Conservation (phyloP, 1,140 invertebrate genomes). For the Brachionus manjavacas region DNA sequence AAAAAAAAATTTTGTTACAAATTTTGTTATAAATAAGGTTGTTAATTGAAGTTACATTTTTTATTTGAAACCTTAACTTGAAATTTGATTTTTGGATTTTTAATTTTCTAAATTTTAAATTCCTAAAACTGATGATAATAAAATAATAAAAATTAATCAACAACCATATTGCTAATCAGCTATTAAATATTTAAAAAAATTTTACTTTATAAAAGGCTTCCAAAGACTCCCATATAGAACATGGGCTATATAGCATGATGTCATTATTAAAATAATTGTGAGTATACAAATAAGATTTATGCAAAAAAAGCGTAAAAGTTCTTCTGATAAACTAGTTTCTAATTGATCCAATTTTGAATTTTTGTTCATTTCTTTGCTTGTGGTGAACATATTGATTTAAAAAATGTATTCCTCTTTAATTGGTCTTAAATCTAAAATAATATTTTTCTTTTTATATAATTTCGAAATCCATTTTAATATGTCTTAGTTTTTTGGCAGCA, state of each 20-base stretch:
- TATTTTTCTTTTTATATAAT: background rate
- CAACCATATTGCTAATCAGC: no score
- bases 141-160: no score
- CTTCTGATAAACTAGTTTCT: background rate
- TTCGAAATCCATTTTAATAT: background rate
- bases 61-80: no score
- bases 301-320: background rate
- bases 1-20: no score
- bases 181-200: background rate
- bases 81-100: no score
- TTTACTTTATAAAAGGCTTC: background rate
- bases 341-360: background rate
- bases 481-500: background rate
- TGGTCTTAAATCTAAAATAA: background rate
- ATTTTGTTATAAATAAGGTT: no score
- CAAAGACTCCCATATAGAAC: background rate
- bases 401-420: background rate
- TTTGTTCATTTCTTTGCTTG: background rate
- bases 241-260: constrained; percentile 10
- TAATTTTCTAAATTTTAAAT: no score
- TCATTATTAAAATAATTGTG: constrained; percentile 8
- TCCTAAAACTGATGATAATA: no score
- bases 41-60: no score
- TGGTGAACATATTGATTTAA: background rate
- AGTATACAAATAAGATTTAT: background rate